phyloP scores from a whole-genome alignment of 2,113 vertebrate genomes.

The Ctenodactylus gundi region DNA sequence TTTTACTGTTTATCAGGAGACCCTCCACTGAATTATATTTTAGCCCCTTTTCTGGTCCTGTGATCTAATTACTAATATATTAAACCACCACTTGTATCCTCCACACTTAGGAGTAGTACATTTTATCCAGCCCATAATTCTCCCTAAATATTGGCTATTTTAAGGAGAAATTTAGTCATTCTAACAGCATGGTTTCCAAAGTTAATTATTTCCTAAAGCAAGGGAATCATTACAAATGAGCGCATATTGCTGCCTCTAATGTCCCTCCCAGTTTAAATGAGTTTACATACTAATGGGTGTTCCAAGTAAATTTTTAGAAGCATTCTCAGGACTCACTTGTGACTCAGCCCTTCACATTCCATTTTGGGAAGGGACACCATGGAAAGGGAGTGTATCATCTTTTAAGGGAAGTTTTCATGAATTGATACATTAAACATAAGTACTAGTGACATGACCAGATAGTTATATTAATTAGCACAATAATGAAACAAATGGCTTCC shows the following conservation, averaged over 20 bases:
- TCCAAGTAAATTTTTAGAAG: conserved; percentile 59
- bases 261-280: conserved; percentile 53
- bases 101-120: not conserved
- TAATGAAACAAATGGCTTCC: not conserved
- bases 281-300: conserved; percentile 48
- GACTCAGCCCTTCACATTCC: conserved; percentile 26
- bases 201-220: conserved; percentile 72
- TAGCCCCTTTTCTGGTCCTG: not conserved
- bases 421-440: not conserved
- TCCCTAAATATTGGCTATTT: conserved; percentile 52
- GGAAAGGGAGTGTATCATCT: not conserved
- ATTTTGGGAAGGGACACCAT: not conserved
- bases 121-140: conserved; percentile 46
- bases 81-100: not conserved
- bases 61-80: conserved; percentile 41
- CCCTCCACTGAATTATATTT: not conserved
- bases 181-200: conserved; percentile 54
- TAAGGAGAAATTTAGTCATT: conserved; percentile 60
- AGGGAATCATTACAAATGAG: conserved; percentile 64
- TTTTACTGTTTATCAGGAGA: not conserved
- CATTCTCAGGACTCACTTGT: conserved; percentile 4
- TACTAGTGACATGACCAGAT: not conserved
- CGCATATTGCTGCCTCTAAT: conserved; percentile 55
- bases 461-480: not conserved
- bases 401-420: not conserved